Conservation (phyloP, 2,113 vertebrate species). For the Glareola pratincola region DNA sequence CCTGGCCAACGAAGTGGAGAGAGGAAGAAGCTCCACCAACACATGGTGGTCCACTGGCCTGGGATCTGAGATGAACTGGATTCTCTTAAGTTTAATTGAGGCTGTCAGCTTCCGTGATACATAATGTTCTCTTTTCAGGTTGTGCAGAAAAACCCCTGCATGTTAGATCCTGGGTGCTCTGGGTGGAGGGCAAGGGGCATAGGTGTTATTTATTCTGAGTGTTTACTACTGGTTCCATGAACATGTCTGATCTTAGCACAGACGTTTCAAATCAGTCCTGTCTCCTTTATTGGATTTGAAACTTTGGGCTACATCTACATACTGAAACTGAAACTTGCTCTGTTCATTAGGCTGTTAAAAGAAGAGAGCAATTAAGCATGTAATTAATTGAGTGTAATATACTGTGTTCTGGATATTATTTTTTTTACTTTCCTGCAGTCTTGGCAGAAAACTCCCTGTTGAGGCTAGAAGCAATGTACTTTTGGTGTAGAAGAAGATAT, state of each 20-base stretch:
- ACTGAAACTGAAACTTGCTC: constrained; percentile 42
- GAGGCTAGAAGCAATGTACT: constrained; percentile 61
- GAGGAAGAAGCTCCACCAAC: not conserved
- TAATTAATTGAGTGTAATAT: constrained; percentile 65
- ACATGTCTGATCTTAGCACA: not conserved
- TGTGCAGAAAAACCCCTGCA: not conserved
- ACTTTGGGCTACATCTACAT: not conserved
- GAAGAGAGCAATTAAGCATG: constrained; percentile 24
- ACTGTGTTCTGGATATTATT: not conserved
- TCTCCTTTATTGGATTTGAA: constrained; percentile 5
- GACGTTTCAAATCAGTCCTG: not conserved
- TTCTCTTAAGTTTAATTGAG: not conserved
- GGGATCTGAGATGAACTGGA: not conserved
- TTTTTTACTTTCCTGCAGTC: constrained; percentile 19
- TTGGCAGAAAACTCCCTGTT: constrained; percentile 39
- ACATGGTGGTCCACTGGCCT: not conserved
- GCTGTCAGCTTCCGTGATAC: not conserved
- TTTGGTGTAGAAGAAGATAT: constrained; percentile 42
- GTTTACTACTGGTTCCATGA: not conserved
- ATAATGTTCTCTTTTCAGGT: not conserved
- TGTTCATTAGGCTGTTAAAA: constrained; percentile 42
- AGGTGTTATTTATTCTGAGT: not conserved
- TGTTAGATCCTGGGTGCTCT: not conserved
- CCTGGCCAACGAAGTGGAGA: not conserved
- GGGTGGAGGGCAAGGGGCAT: not conserved